Evolutionary conservation across 2,888 invertebrate species (phyloP).

Genomic region (Drosophila algonquin): DNA sequence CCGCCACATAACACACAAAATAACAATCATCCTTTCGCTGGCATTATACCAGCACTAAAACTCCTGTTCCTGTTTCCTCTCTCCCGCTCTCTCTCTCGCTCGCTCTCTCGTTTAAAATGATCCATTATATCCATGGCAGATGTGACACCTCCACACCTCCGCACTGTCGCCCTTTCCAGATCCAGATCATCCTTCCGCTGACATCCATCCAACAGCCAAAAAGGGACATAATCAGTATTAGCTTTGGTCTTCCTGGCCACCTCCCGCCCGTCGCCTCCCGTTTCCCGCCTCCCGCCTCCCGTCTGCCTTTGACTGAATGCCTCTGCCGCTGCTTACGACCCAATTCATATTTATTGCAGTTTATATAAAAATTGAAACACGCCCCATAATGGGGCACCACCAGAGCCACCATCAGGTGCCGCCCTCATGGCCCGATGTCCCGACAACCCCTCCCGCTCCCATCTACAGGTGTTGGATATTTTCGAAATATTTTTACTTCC

Average conservation of each 20-base stretch:
- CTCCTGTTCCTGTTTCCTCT: constrained; percentile 2
- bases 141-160: not conserved
- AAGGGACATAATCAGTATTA: constrained; percentile 30
- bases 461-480: constrained; percentile 7
- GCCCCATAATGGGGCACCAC: constrained; percentile 2
- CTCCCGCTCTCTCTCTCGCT: not conserved
- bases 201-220: constrained; percentile 5
- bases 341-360: constrained; percentile 38
- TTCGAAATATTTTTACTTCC: constrained; percentile 20
- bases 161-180: too few species aligned
- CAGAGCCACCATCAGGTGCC: not conserved
- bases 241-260: constrained; percentile 18
- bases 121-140: constrained; percentile 15
- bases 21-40: not conserved
- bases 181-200: not conserved
- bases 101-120: constrained; percentile 9
- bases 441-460: not conserved
- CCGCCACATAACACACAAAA: not conserved
- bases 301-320: not conserved
- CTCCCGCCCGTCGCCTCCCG: not conserved
- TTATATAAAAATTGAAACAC: constrained; percentile 26
- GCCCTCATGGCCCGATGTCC: not conserved
- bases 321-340: constrained; percentile 10
- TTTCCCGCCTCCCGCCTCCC: not conserved
- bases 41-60: constrained; percentile 22